Conservation (phyloP, 2,797 vertebrate species). For the Numenius phaeopus region DNA sequence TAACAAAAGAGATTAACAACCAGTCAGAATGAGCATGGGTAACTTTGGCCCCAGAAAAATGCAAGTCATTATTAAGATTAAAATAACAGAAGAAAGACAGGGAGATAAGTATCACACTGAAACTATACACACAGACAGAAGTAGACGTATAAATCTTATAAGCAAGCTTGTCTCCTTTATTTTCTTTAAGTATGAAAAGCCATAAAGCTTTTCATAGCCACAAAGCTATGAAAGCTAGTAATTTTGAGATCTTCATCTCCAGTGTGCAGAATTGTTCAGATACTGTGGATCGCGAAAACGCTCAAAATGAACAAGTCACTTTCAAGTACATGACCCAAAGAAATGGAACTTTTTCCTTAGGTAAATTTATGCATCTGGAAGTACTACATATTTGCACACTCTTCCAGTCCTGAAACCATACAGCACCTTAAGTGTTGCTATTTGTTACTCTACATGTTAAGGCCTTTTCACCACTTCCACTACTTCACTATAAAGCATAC, state of each 20-base stretch:
- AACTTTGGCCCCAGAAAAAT: background rate
- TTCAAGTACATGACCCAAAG: background rate
- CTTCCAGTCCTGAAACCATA: background rate
- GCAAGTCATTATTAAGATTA: background rate
- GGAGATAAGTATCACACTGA: background rate
- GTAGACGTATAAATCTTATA: background rate
- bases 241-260: background rate
- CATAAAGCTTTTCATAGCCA: background rate
- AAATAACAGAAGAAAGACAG: background rate
- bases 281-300: background rate
- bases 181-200: background rate
- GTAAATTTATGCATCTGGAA: background rate
- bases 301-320: background rate
- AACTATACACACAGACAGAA: background rate
- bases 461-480: background rate
- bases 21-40: background rate
- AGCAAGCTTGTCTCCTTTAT: background rate
- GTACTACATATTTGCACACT: background rate
- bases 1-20: background rate
- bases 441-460: background rate
- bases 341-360: background rate
- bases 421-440: background rate
- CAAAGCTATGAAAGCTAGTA: background rate
- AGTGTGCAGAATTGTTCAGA: background rate
- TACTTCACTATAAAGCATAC: background rate